Evolutionary conservation across 2,888 invertebrate species (phyloP).

Genomic region (Drosophila neutralis): DNA sequence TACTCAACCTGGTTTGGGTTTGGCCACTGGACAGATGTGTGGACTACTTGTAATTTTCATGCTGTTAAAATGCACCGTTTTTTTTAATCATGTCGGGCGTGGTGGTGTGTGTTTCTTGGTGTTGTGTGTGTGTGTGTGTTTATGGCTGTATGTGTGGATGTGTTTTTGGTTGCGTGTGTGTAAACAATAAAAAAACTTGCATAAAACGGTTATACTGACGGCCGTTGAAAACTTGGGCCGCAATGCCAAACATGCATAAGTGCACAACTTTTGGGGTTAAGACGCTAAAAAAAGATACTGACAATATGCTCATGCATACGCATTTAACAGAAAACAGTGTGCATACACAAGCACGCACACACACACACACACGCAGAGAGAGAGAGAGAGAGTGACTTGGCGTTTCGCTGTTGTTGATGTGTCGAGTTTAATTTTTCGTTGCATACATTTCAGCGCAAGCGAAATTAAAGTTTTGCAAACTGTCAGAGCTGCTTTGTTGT

Average conservation of each 20-base stretch:
- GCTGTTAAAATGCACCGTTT: conserved; percentile 40
- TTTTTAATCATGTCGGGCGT: conserved; percentile 62
- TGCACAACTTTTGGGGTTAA: conserved; percentile 76
- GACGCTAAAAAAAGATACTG: conserved; percentile 68
- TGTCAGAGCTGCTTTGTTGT: conserved; percentile 16
- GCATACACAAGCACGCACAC: conserved; percentile 9
- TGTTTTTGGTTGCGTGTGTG: conserved; percentile 29
- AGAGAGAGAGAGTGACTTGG: conserved; percentile 19
- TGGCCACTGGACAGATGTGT: conserved; percentile 19
- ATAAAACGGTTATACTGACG: conserved; percentile 66
- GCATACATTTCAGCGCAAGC: conserved; percentile 52
- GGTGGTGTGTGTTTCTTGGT: not conserved
- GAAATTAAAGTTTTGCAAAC: conserved; percentile 40
- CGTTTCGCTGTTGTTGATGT: conserved; percentile 29
- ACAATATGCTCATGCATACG: conserved; percentile 21
- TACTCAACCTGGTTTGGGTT: conserved; percentile 7
- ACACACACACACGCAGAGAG: conserved; percentile 6
- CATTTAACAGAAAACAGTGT: not conserved
- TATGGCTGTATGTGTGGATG: conserved; percentile 1
- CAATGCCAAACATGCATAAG: conserved; percentile 55
- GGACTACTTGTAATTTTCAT: conserved; percentile 40
- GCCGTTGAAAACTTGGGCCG: conserved; percentile 34
- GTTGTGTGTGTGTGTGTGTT: conserved; percentile 1
- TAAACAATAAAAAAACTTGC: conserved; percentile 72
- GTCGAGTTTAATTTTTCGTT: conserved; percentile 45